phyloP scores from a whole-genome alignment of 2,113 vertebrate species.

The Lathamus discolor region DNA sequence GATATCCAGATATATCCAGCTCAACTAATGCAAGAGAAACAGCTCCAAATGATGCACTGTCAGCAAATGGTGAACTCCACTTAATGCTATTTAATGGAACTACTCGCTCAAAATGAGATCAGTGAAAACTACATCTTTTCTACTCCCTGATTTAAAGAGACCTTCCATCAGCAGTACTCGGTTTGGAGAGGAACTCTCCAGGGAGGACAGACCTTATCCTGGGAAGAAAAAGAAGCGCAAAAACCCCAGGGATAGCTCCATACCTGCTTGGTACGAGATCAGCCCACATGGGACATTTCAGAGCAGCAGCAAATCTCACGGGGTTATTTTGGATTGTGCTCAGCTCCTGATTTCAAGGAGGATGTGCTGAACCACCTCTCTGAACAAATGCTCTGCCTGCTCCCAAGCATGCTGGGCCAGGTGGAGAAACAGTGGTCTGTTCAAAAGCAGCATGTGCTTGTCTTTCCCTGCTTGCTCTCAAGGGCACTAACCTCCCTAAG shows the following conservation, averaged over 20 bases:
- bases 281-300: neutral
- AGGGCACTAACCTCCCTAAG: neutral
- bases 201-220: neutral
- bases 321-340: neutral
- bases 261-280: accelerated
- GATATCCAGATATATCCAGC: neutral
- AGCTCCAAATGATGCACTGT: neutral
- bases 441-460: neutral
- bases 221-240: neutral
- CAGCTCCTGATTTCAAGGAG: neutral
- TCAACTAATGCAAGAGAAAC: neutral
- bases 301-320: neutral
- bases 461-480: neutral
- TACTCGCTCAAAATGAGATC: neutral
- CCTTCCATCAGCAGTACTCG: neutral
- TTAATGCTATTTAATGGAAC: neutral
- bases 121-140: neutral
- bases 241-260: neutral
- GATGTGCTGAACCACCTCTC: neutral
- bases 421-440: neutral
- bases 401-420: neutral
- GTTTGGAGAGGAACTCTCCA: neutral
- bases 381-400: neutral
- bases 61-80: neutral
- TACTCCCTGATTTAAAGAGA: neutral